These are phyloP conservation scores for Yasuhikotakia modesta DNA, from an alignment of 2,797 vertebrate species.

Conservation along the genomic window DNA sequence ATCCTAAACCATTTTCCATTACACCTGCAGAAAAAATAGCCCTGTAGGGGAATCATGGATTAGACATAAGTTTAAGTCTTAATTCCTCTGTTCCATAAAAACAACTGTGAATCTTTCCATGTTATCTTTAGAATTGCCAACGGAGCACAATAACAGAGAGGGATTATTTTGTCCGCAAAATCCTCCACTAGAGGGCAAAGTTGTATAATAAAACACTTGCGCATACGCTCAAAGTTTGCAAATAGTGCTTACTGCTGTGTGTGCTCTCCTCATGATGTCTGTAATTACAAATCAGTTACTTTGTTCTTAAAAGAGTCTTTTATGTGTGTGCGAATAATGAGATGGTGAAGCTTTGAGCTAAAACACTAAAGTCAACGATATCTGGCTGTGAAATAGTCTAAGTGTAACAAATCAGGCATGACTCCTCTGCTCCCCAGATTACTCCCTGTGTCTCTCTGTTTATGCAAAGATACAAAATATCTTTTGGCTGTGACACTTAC, in stretches of 20 bases:
- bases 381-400: conserved; percentile 38
- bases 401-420: conserved; percentile 3
- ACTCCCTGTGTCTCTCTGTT: background rate
- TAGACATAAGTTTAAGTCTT: background rate
- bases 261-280: background rate
- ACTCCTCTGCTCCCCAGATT: conserved; percentile 9
- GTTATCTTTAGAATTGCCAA: background rate
- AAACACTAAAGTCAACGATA: background rate
- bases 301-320: background rate
- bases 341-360: background rate
- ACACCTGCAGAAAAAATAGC: conserved; percentile 22
- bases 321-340: background rate
- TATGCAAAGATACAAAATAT: background rate
- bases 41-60: background rate
- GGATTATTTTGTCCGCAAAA: background rate
- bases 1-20: conserved; percentile 11
- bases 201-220: conserved; percentile 11
- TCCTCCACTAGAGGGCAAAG: conserved; percentile 37
- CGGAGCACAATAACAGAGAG: too few relatives aligned
- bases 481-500: too few relatives aligned
- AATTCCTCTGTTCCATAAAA: background rate
- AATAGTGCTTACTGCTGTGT: background rate
- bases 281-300: background rate
- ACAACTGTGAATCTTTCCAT: background rate
- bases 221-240: too few relatives aligned